Percentiles rank a stretch among this genome's conserved stretches.
Conservation (phyloP, 2,888 invertebrate genomes). For the Saturnia japonica region DNA sequence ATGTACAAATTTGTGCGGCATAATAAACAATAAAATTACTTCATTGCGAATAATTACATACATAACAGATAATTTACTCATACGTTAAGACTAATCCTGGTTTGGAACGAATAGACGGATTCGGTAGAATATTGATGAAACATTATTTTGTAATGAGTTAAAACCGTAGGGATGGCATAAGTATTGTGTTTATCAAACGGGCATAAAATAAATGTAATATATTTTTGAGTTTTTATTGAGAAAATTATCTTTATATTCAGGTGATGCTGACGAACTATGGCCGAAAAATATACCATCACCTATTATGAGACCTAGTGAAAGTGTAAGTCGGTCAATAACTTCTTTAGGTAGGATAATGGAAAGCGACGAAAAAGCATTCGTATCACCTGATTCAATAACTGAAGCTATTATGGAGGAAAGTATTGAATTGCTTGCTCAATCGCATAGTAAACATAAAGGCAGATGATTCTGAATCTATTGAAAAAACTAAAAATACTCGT, state of each 20-base stretch:
- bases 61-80: not conserved
- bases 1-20: not conserved
- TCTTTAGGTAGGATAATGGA: conserved; percentile 65
- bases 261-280: conserved; percentile 67
- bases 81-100: not conserved
- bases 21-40: not conserved
- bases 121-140: not conserved
- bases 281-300: conserved; percentile 47
- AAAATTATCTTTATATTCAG: conserved; percentile 35
- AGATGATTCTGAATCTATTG: not conserved
- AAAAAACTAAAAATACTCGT: not conserved
- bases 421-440: not conserved
- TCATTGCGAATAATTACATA: not conserved
- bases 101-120: not conserved
- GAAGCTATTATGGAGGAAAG: conserved; percentile 16
- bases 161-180: too few species aligned
- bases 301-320: conserved; percentile 49
- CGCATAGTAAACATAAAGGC: not conserved
- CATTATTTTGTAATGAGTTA: too few species aligned
- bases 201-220: not conserved
- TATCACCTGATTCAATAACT: conserved; percentile 23
- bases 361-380: conserved; percentile 46
- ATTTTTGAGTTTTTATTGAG: not conserved
- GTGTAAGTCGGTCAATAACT: conserved; percentile 58
- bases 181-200: not conserved